Base-by-base conservation (phyloP, 2,113 vertebrate species). In the Oostethus manadensis region DNA sequence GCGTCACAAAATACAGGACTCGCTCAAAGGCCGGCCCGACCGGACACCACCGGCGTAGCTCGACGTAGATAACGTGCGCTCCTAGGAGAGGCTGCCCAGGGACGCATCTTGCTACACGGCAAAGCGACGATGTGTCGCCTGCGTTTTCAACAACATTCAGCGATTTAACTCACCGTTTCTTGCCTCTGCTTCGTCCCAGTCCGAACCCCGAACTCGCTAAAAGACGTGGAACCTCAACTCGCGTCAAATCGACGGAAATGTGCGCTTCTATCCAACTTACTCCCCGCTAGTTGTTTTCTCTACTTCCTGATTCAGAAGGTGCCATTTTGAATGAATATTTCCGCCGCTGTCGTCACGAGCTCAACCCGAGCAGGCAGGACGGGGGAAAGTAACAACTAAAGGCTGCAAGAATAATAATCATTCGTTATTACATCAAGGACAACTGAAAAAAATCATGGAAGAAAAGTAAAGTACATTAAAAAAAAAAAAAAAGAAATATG, bases 301-400 rank as follows among this genome's bases (percentile, higher is more conserved):
- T 78, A 89, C 83, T 88, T 89, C 87, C 85, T 87, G 82, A 85
- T 86, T 83, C 62, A 85, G 77, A 82, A 79, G 88, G 71, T 82
- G 88, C 89, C 90, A 91, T 91, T 87, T 91, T 90, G 87, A 90
- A 88, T 65, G 84, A 84, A 86, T 84, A 81, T 86, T 89, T 89
- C 88, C 88, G 88, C 75, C 73, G 76, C 62, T 84, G 84, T 79
- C 82, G 85, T 87, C 80, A 87, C 76, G 48, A 61, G 51, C 60
- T 44, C 68, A 63, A 45, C 5, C 26, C 38, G 33, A 26, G 45
- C 42, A 45, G 42, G 40, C 14, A 40, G n/a, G 54, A n/a, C 23
- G 22, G 13, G 15, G 42, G n/a, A 58, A 58, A 58, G n/a, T n/a
- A n/a, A n/a, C n/a, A n/a, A 33, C 29, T 33, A 33, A 33, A 6